Conservation (phyloP, 2,888 invertebrate species). For the Blera fallax region DNA sequence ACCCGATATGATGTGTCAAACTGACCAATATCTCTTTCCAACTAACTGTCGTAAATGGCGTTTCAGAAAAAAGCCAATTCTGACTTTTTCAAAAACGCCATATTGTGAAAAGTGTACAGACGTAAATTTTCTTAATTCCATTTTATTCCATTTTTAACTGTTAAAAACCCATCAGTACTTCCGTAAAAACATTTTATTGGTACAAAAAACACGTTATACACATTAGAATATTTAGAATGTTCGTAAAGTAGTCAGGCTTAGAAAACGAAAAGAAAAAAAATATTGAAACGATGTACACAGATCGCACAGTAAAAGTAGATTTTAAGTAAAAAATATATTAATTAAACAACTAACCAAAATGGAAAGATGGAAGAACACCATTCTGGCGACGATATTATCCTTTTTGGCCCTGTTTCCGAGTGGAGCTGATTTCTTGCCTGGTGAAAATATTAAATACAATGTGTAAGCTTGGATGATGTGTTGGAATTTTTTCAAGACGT, state of each 20-base stretch:
- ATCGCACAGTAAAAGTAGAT: slow-evolving; percentile 14
- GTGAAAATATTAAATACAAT: slow-evolving; percentile 81
- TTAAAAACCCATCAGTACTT: neutral
- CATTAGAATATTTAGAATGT: slow-evolving; percentile 7
- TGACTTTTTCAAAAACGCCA: slow-evolving; percentile 62
- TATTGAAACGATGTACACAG: slow-evolving; percentile 41
- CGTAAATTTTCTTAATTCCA: slow-evolving; percentile 68
- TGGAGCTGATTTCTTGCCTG: slow-evolving; percentile 78
- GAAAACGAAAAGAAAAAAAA: neutral
- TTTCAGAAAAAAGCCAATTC: slow-evolving; percentile 69
- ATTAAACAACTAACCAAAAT: slow-evolving; percentile 42
- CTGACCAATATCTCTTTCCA: slow-evolving; percentile 70
- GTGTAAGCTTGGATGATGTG: slow-evolving; percentile 76
- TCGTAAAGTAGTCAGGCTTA: slow-evolving; percentile 13
- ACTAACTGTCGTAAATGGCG: slow-evolving; percentile 44
- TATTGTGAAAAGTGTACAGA: slow-evolving; percentile 74
- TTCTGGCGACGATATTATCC: slow-evolving; percentile 75
- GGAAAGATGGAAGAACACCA: slow-evolving; percentile 74
- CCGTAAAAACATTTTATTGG: neutral
- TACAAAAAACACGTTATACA: neutral
- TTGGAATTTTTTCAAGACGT: neutral
- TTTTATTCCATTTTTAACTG: neutral
- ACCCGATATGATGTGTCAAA: slow-evolving; percentile 52
- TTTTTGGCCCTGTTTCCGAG: slow-evolving; percentile 78
- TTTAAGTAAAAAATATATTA: slow-evolving; percentile 39